Base-by-base conservation (phyloP, 2,113 vertebrate species). In the Antechinus stuartii region DNA sequence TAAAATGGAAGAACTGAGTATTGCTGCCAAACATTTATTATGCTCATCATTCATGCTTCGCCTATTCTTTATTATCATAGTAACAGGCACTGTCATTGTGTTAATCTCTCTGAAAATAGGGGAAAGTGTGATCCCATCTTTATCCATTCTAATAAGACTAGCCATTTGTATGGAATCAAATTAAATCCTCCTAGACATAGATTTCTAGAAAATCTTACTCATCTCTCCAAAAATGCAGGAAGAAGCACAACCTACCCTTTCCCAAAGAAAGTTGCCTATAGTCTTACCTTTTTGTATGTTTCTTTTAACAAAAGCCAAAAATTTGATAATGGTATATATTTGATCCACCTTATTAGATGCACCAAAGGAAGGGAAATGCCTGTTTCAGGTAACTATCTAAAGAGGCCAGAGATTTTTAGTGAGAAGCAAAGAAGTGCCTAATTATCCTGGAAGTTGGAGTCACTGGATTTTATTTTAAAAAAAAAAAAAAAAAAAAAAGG, bases 281-380 rank as follows among this genome's bases (percentile, higher is more conserved):
- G 53, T 27, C 8, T 0, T 0, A 1, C 0, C 0, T 54, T 24
- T 56, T n/a, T 50, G 22, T 49, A 92, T 76, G 61, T 19, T 76
- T n/a, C 30, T 68, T 30, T 68, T 10, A 76, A 84, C 89, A 24
- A 46, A 35, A 92, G 47, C 11, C 12, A 0, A 30, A 12, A 9
- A 35, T 6, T 11, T 16, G 47, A 19, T 42, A 35, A 35, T 12
- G 24, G 2, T 89, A 0, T 12, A 26, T 12, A 22, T 27, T 30
- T 8, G 56, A 2, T 14, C 4, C 16, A 53, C 42, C 1, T 12
- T 42, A 91, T 24, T 0, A 16, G 0, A 2, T 30, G 8, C 14
- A 7, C 3, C 27, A 27, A 7, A 7, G 7, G 3, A 0, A 27
- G 57, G 14, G 3, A 0, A 84, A 76, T 76, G 35, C 14, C 35